Percentiles rank a stretch among this genome's conserved stretches.
Evolutionary conservation across 2,797 vertebrate genomes (phyloP).

Genomic region (Chaetophractus vellerosus): DNA sequence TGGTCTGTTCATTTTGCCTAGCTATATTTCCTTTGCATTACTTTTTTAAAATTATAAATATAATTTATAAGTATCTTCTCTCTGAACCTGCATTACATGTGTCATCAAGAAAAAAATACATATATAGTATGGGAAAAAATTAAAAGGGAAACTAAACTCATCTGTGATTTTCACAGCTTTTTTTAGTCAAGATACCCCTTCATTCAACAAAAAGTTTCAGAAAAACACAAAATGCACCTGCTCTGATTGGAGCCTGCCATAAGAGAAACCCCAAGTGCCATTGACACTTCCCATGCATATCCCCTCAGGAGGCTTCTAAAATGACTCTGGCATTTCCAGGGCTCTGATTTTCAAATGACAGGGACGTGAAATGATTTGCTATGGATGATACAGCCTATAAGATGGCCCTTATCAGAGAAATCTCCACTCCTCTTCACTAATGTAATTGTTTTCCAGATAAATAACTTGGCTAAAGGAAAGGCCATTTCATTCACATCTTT

Average conservation of each 20-base stretch:
- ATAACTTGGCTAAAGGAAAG: background rate
- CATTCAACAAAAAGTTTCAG: conserved; percentile 29
- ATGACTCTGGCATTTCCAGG: background rate
- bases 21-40: background rate
- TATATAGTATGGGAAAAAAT: background rate
- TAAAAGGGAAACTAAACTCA: background rate
- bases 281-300: too few species aligned
- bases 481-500: background rate
- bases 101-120: background rate
- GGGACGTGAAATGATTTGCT: background rate
- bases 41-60: conserved; percentile 9
- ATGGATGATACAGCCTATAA: background rate
- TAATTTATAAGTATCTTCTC: conserved; percentile 34
- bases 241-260: background rate
- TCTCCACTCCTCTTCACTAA: background rate
- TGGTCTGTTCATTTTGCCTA: background rate
- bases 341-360: background rate
- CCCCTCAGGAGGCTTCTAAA: background rate
- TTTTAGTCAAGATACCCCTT: background rate
- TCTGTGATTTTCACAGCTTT: background rate
- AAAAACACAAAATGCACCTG: background rate
- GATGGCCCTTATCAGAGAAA: conserved; percentile 3
- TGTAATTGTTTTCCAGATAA: background rate
- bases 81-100: background rate
- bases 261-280: background rate